phyloP scores from a whole-genome alignment of 2,797 vertebrate genomes.

The Gymnopithys bicolor region DNA sequence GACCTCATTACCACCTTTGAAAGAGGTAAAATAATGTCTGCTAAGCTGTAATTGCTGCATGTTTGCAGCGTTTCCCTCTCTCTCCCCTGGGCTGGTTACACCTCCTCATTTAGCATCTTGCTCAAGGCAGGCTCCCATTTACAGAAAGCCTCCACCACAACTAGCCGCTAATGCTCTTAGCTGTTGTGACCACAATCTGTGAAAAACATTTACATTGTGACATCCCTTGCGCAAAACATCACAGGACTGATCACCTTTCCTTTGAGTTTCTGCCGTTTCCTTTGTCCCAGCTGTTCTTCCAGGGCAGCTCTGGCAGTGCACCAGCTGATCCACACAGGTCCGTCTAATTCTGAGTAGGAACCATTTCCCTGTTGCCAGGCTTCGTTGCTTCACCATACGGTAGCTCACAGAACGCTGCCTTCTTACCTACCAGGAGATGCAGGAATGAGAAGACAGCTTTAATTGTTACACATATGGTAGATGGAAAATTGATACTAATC shows the following conservation, averaged over 20 bases:
- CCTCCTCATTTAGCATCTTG: background rate
- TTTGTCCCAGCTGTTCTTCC: background rate
- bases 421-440: background rate
- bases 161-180: fast-evolving
- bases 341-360: background rate
- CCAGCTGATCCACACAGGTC: fast-evolving
- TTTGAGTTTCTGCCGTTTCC: background rate
- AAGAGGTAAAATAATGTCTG: background rate
- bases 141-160: background rate
- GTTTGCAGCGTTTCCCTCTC: background rate
- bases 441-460: background rate
- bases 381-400: fast-evolving
- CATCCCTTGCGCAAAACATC: background rate
- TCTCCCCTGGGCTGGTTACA: background rate
- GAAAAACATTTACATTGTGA: fast-evolving
- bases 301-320: background rate
- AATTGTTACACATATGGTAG: background rate
- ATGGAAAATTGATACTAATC: background rate
- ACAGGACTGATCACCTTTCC: fast-evolving
- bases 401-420: background rate
- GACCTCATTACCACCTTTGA: background rate
- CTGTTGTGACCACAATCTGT: fast-evolving
- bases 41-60: background rate
- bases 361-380: too few relatives aligned
- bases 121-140: background rate